Evolutionary conservation across 2,888 invertebrate genomes (phyloP).

Genomic region (Clostera curtula): DNA sequence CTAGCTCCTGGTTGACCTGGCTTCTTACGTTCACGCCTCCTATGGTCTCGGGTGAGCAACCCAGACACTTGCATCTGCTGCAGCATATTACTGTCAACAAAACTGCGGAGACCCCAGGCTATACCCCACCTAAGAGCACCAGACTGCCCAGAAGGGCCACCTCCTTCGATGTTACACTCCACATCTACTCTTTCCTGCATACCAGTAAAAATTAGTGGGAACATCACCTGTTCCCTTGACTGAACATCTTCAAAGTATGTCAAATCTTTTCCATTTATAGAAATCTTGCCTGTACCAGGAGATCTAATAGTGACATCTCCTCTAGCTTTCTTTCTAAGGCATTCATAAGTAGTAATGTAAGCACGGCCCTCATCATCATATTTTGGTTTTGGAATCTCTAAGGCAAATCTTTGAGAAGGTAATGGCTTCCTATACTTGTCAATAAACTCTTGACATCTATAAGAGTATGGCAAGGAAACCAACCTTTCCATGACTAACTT

Average conservation of each 20-base stretch:
- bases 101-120: constrained; percentile 87
- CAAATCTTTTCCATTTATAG: constrained; percentile 86
- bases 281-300: constrained; percentile 88
- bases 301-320: constrained; percentile 87
- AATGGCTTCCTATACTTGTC: constrained; percentile 79
- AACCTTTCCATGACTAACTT: constrained; percentile 82
- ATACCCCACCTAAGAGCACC: constrained; percentile 93
- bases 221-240: constrained; percentile 87
- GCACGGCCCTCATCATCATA: constrained; percentile 82
- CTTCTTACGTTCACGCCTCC: constrained; percentile 92
- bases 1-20: constrained; percentile 93
- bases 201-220: constrained; percentile 87
- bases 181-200: constrained; percentile 88
- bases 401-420: constrained; percentile 70
- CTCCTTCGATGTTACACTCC: constrained; percentile 82
- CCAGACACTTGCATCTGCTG: constrained; percentile 94
- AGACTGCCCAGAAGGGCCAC: constrained; percentile 88
- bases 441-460: constrained; percentile 82
- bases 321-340: constrained; percentile 80
- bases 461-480: constrained; percentile 80
- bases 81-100: constrained; percentile 83
- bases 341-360: constrained; percentile 82
- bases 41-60: constrained; percentile 85
- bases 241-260: constrained; percentile 83
- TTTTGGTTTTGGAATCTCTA: constrained; percentile 79